Percentiles rank a stretch among this genome's conserved stretches.
phyloP scores from a whole-genome alignment of 1,140 invertebrate species.

The Zaprionus inermis region DNA sequence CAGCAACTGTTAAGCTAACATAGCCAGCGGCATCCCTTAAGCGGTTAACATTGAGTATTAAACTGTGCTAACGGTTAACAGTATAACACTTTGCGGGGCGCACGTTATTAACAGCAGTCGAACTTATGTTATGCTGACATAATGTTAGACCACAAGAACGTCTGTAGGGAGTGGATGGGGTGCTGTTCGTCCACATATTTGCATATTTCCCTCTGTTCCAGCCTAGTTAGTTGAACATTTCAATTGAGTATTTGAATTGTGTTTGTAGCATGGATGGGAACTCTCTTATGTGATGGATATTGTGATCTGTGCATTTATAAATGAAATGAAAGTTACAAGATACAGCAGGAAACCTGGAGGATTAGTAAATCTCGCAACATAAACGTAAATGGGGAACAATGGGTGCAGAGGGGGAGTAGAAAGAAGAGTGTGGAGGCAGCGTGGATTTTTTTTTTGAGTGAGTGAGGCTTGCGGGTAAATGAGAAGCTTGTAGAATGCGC shows the following conservation, averaged over 20 bases:
- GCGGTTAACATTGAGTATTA: constrained; percentile 25
- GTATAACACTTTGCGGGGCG: constrained; percentile 16
- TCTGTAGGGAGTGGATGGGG: no score
- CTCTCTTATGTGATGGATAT: not conserved
- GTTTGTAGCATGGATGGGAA: no score
- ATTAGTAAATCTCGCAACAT: not conserved
- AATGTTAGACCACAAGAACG: constrained; percentile 22
- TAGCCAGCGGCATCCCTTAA: constrained; percentile 12
- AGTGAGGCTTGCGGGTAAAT: constrained; percentile 24
- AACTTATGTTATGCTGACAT: constrained; percentile 9
- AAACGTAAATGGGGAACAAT: constrained; percentile 42
- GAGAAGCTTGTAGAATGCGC: constrained; percentile 19
- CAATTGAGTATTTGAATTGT: no score
- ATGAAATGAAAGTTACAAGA: not conserved
- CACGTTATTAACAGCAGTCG: constrained; percentile 17
- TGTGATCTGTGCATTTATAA: not conserved
- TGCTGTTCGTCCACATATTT: no score
- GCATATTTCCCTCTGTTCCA: no score
- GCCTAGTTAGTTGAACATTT: no score
- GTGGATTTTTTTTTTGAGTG: constrained; percentile 18
- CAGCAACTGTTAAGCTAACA: constrained; percentile 10
- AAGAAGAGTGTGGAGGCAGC: no score
- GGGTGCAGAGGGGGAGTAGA: not conserved
- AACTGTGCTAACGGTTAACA: constrained; percentile 75
- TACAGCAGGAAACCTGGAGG: not conserved